Evolutionary conservation across 1,140 invertebrate genomes (phyloP), one percentile per base, ranked within the genome.

Genomic region (Drosophila ohnishii): DNA sequence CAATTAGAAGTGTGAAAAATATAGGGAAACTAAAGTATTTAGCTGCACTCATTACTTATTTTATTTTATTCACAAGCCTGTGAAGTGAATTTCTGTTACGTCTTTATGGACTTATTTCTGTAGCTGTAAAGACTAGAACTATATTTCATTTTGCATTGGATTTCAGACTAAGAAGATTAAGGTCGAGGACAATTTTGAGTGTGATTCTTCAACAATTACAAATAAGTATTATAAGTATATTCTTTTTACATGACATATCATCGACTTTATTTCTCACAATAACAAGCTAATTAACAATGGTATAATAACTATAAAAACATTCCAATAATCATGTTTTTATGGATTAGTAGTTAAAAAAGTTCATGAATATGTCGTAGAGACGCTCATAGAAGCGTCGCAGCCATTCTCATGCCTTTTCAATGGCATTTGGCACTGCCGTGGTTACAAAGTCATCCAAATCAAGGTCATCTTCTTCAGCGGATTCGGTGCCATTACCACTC

Each of bases 301-400:
- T 39, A n/a, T 30, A 22, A 30, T 19, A 39, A 37, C 30, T 42
- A 34, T 32, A 13, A 8, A 25, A 30, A 30, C 57, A 19, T 37
- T 40, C 6, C 0, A 34, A 10, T 25, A 14, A 14, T 32, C 11
- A 5, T 35, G 13, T 35, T n/a, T 22, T 37, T 14, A n/a, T 22
- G 16, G 50, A n/a, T 47, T 67, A 75, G 9, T 82, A 56, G 16
- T 61, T 74, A 6, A 83, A 42, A 35, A 88, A 80, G 56, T 84
- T 80, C 48, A 70, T 72, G n/a, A 88, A 75, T 30, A 84, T 72
- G 47, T 75, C 80, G 57, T 40, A 78, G 25, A 88, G 63, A 80
- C 84, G 84, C 84, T 80, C 51, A 32, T 84, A 66, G 48, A 88
- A 73, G 84, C 80, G 84, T 62, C 65, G 48, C 2, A 88, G 60